Base-by-base conservation (phyloP, 2,113 vertebrate genomes). In the Zosterops lateralis region DNA sequence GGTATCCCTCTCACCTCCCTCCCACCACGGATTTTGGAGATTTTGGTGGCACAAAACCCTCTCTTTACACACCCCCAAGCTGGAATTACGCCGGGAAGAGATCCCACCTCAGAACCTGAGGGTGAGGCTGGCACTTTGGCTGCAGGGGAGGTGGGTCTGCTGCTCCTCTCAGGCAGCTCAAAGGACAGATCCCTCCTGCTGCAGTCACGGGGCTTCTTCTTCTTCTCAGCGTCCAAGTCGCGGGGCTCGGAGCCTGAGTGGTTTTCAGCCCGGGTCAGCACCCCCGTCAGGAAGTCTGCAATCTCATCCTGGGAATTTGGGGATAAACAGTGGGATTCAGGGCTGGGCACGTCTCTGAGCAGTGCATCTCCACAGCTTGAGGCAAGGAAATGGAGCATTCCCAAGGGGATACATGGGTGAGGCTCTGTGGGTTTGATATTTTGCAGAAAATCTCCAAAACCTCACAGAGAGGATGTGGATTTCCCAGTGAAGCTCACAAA, bases 171-270 rank as follows among this genome's bases (percentile, higher is more conserved):
- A 0, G 98, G 93, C 62, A 98, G 68, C 62, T 99, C 99, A 11
- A 99, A 99, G 5, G 98, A 98, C 89, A 99, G 92, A 60, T 99
- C 99, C 85, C 99, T 97, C 31, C 99, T 97, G 36, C 96, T 53
- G 3, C 96, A 95, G 2, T 98, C 98, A 0, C 98, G 97, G 0
- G 97, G 90, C 10, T 98, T 98, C 89, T 98, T 99, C 94, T 99
- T 99, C 96, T 98, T 99, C 95, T 99, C 99, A 0, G 98, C 98
- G 51, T 99, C 99, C 76, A 99, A 96, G 79, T 99, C 99, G 6
- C 99, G 98, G 20, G 98, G 98, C 74, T 99, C 99, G 0, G 98
- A 97, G 25, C 98, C 98, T 1, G 97, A 14, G 9, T 99, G 98
- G 42, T 98, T 98, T 68, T 99, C 99, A 0, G 98, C 89, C 9